These are phyloP conservation scores for Eutolmus rufibarbis DNA, from an alignment of 2,888 invertebrate species.

Conservation along the genomic window DNA sequence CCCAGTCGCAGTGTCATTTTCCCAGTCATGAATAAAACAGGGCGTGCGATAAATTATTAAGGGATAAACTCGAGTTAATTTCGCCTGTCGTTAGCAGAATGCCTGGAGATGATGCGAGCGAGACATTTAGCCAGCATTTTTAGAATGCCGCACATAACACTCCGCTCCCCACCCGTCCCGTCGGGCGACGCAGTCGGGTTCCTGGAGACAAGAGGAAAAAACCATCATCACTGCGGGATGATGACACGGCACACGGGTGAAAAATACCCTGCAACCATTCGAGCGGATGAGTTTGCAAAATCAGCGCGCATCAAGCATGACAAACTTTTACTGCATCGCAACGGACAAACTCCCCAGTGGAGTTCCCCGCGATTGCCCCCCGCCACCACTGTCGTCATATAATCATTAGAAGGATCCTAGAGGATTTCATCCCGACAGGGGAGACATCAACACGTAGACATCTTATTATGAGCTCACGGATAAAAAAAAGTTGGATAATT, in stretches of 20 bases:
- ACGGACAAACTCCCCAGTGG: not conserved
- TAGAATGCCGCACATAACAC: not conserved
- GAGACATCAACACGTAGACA: conserved; percentile 1
- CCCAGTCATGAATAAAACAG: conserved; percentile 26
- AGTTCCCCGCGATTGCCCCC: not conserved
- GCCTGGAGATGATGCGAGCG: not conserved
- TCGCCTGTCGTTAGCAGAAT: conserved; percentile 20
- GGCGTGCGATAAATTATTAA: conserved; percentile 24
- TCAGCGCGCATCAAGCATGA: not conserved
- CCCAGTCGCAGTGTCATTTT: not conserved
- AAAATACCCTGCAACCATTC: not conserved
- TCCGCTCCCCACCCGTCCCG: no score
- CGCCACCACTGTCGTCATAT: not conserved
- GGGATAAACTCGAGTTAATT: conserved; percentile 21
- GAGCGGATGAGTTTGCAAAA: not conserved
- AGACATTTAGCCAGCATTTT: not conserved
- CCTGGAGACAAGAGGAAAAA: not conserved
- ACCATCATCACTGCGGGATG: not conserved
- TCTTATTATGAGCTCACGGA: not conserved
- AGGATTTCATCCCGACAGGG: not conserved
- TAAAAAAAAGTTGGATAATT: not conserved
- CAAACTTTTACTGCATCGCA: conserved; percentile 3
- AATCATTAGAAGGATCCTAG: conserved; percentile 1
- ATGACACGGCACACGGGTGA: not conserved
- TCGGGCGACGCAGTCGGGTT: not conserved